Base-by-base conservation (phyloP, 2,888 invertebrate species). In the Allygus modestus region DNA sequence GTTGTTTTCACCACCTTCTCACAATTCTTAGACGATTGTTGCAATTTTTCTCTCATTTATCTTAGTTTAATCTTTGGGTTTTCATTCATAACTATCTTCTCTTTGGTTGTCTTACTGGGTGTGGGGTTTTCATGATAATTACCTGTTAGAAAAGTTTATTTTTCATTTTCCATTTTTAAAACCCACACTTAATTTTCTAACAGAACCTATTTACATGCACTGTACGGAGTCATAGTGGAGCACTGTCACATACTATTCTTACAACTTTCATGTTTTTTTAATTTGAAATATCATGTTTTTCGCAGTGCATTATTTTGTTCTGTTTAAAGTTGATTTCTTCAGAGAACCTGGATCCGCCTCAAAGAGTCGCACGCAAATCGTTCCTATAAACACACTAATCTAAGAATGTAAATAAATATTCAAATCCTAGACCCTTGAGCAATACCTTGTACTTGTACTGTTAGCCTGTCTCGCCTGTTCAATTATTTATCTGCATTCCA, bases 371-470 rank as follows among this genome's bases (percentile, higher is more conserved):
- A 73, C 73, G 73, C 73, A 20, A 17, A 73, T 73, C 20, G 73
- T 73, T 73, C 73, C 73, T 73, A 73, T 73, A 41, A n/a, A 37
- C 20, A 73, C 73, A 73, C 73, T 73, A 41, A 41, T 28, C 2
- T 73, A 37, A 73, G 41, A 37, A 37, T 73, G 73, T 73, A 73
- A n/a, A 73, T 73, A 73, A 33, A 4, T 69, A 33, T 69, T 7
- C 41, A 41, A 73, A 41, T 41, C 43, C n/a, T 1, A 23, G 1
- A 37, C 33, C 73, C 73, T 23, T n/a, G 69, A 73, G 73, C 73
- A 73, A 73, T 41, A 41, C 43, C 5, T 5, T 28, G 31, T 31
- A 11, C 26, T 28, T 65, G 26, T 28, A 28, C 26, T 65, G 58
- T 20, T 54, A 20, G 9, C 4, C 23, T 54, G 20, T 23, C 20